phyloP scores from a whole-genome alignment of 2,888 invertebrate genomes.

The Penaeus monodon region DNA sequence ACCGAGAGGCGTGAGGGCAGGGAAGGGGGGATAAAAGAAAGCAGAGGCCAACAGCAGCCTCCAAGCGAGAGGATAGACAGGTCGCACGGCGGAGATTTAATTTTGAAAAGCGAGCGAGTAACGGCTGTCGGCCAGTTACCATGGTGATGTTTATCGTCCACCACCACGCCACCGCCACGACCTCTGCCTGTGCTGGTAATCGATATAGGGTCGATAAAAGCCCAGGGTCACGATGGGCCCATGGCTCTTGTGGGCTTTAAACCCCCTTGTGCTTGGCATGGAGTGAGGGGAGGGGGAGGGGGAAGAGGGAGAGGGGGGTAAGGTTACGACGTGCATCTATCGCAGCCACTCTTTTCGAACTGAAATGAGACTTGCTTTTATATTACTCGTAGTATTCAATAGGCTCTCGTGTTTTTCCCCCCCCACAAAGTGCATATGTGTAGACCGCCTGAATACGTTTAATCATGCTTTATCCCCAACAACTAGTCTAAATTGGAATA shows the following conservation, averaged over 20 bases:
- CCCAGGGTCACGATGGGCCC: background rate
- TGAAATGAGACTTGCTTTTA: no score
- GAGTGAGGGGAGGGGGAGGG: background rate
- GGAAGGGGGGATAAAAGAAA: constrained; percentile 5
- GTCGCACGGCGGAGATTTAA: background rate
- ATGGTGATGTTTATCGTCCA: background rate
- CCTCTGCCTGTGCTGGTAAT: no score
- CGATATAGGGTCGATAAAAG: constrained; percentile 2
- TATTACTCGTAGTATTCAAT: no score
- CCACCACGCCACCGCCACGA: no score
- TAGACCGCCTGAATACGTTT: no score
- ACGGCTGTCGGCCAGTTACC: constrained; percentile 1
- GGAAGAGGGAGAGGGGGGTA: background rate
- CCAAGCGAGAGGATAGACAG: background rate
- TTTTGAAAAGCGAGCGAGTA: background rate
- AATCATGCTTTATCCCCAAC: no score
- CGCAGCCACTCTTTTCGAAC: no score
- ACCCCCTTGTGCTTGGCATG: background rate
- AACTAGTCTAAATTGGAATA: no score
- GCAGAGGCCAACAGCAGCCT: background rate
- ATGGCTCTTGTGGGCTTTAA: background rate
- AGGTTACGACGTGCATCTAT: background rate
- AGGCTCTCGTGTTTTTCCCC: no score
- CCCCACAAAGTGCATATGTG: no score
- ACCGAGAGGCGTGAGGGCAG: background rate